Evolutionary conservation across 2,113 vertebrate species (phyloP).

Genomic region (Trachemys scripta): DNA sequence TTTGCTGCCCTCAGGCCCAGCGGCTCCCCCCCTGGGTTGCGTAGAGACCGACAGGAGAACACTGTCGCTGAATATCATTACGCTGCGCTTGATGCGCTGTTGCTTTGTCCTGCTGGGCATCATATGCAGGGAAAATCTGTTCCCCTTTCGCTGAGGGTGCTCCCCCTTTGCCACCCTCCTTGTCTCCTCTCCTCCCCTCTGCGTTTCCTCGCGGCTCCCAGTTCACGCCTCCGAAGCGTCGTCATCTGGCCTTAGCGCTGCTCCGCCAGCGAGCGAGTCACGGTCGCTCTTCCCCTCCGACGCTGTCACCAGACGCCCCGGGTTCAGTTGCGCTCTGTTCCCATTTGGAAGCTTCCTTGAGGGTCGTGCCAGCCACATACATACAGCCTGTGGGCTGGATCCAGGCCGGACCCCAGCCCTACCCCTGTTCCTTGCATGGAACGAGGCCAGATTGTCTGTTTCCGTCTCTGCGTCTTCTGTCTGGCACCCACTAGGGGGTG

Average conservation of each 20-base stretch:
- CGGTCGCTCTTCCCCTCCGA: too few relatives aligned
- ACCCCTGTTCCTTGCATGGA: neutral
- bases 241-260: neutral
- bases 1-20: neutral
- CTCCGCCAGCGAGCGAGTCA: too few relatives aligned
- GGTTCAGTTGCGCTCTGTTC: neutral
- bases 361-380: neutral
- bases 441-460: neutral
- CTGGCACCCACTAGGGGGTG: neutral
- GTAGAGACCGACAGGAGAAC: neutral
- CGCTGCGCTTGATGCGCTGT: too few relatives aligned
- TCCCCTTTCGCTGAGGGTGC: neutral
- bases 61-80: neutral
- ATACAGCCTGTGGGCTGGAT: neutral
- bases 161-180: neutral
- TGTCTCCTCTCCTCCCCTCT: neutral
- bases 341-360: neutral
- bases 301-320: neutral
- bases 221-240: neutral
- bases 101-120: neutral
- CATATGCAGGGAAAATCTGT: neutral
- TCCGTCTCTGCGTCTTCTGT: neutral
- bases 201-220: neutral
- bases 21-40: neutral
- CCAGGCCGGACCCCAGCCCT: too few relatives aligned